Evolutionary conservation across 1,140 invertebrate genomes (phyloP).

Genomic region (Ceratina australensis): DNA sequence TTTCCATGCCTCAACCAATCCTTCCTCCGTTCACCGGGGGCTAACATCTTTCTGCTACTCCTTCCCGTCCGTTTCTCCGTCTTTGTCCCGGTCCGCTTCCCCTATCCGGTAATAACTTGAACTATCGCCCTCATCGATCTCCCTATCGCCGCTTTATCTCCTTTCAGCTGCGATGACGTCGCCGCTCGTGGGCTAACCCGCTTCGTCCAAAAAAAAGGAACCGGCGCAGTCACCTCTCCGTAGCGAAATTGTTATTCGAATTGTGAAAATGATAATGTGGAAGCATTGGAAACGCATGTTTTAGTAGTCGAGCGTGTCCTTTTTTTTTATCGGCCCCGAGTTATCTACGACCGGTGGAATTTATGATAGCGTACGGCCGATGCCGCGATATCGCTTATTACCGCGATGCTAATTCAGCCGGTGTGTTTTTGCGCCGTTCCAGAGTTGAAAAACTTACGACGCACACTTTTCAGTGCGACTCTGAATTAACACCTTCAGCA

Average conservation of each 20-base stretch:
- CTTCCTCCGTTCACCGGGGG: conserved; percentile 40
- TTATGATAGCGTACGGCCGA: conserved; percentile 33
- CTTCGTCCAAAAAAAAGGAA: conserved; percentile 48
- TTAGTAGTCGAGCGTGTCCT: neutral
- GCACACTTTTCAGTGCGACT: neutral
- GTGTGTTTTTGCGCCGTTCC: neutral
- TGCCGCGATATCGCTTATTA: conserved; percentile 35
- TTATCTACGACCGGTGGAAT: conserved; percentile 29
- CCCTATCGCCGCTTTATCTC: conserved; percentile 79
- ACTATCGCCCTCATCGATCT: conserved; percentile 80
- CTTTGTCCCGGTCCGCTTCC: conserved; percentile 63
- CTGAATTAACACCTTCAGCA: too few species aligned
- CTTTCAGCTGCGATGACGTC: conserved; percentile 72
- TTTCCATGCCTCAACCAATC: conserved; percentile 39
- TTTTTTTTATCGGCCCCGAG: conserved; percentile 23
- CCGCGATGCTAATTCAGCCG: conserved; percentile 24
- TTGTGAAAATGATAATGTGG: neutral
- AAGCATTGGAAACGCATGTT: neutral
- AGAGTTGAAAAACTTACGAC: conserved; percentile 12
- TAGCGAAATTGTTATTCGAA: conserved; percentile 16
- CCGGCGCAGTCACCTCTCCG: neutral
- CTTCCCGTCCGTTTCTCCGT: conserved; percentile 31
- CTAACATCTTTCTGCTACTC: conserved; percentile 22
- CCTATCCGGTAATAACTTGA: conserved; percentile 80
- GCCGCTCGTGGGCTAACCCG: conserved; percentile 63